phyloP scores from a whole-genome alignment of 2,113 vertebrate species.

The Nothobranchius furzeri region DNA sequence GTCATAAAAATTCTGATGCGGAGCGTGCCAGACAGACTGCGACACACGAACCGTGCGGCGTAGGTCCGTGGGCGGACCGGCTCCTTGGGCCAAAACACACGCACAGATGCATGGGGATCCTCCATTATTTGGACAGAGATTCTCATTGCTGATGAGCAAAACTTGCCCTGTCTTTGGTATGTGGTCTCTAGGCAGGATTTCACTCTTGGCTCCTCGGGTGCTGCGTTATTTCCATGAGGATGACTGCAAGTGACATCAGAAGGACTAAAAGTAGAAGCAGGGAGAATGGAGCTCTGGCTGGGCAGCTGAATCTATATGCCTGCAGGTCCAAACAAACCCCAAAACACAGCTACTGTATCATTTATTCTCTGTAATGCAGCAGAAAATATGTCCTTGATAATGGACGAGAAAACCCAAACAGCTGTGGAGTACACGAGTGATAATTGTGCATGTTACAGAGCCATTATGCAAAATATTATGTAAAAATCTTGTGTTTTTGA shows the following conservation, averaged over 20 bases:
- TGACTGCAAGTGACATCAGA: slow-evolving; percentile 54
- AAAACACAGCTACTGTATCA: slow-evolving; percentile 5
- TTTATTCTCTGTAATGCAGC: slow-evolving; percentile 24
- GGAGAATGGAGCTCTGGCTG: slow-evolving; percentile 16
- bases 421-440: slow-evolving; percentile 33
- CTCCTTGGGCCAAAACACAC: slow-evolving; percentile 44
- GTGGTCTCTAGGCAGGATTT: slow-evolving; percentile 18
- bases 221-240: slow-evolving; percentile 28
- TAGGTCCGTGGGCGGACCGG: slow-evolving; percentile 51
- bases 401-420: slow-evolving; percentile 16
- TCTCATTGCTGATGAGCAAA: slow-evolving; percentile 39
- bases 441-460: slow-evolving; percentile 29
- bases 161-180: slow-evolving; percentile 33
- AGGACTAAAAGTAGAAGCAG: slow-evolving; percentile 31
- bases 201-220: slow-evolving; percentile 38
- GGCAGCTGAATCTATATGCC: slow-evolving; percentile 26
- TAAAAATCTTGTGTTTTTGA: background rate
- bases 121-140: slow-evolving; percentile 40
- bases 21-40: slow-evolving; percentile 55
- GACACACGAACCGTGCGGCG: slow-evolving; percentile 39
- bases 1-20: slow-evolving; percentile 34
- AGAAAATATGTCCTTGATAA: slow-evolving; percentile 29
- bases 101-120: slow-evolving; percentile 28
- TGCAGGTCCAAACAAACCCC: slow-evolving; percentile 42
- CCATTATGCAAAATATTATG: slow-evolving; percentile 42